Evolutionary conservation across 53 echinoderm and acorn worm species (phyloP).

Genomic region (Apostichopus leukothele): DNA sequence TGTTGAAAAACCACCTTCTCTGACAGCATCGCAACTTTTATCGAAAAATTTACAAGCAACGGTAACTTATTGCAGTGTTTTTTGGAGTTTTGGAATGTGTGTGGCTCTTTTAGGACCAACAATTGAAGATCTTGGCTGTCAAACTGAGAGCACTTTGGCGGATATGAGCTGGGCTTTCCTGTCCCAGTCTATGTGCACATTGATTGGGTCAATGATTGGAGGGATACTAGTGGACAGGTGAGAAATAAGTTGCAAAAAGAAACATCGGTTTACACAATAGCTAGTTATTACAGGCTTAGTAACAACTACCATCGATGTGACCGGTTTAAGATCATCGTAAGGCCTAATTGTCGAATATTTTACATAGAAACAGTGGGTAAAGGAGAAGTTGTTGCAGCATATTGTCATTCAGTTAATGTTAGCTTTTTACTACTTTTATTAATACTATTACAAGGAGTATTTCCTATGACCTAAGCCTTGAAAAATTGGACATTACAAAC

Average conservation of each 20-base stretch:
- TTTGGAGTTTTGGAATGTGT: slow-evolving; percentile 99
- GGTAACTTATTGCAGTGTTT: slow-evolving; percentile 94
- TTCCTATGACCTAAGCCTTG: too few relatives aligned
- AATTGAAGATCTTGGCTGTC: slow-evolving; percentile 88
- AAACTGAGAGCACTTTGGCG: slow-evolving; percentile 79
- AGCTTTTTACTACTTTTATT: too few relatives aligned
- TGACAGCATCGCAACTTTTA: slow-evolving; percentile 65
- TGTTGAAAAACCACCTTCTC: neutral
- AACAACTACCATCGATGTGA: too few relatives aligned
- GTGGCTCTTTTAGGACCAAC: slow-evolving; percentile 95
- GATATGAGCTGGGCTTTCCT: slow-evolving; percentile 94
- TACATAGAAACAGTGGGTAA: too few relatives aligned
- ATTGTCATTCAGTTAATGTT: too few relatives aligned
- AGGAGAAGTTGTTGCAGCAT: too few relatives aligned
- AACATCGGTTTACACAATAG: too few relatives aligned
- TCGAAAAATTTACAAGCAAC: slow-evolving; percentile 81
- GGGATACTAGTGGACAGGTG: slow-evolving; percentile 94
- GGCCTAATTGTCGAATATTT: too few relatives aligned
- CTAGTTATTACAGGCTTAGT: too few relatives aligned
- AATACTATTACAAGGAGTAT: too few relatives aligned
- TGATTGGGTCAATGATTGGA: slow-evolving; percentile 96
- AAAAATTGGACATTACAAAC: too few relatives aligned
- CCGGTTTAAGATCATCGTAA: too few relatives aligned
- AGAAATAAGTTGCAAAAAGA: slow-evolving; percentile 19
- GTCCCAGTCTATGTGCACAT: slow-evolving; percentile 81